phyloP scores from a whole-genome alignment of 2,797 vertebrate genomes.

The Simalia tracyae region DNA sequence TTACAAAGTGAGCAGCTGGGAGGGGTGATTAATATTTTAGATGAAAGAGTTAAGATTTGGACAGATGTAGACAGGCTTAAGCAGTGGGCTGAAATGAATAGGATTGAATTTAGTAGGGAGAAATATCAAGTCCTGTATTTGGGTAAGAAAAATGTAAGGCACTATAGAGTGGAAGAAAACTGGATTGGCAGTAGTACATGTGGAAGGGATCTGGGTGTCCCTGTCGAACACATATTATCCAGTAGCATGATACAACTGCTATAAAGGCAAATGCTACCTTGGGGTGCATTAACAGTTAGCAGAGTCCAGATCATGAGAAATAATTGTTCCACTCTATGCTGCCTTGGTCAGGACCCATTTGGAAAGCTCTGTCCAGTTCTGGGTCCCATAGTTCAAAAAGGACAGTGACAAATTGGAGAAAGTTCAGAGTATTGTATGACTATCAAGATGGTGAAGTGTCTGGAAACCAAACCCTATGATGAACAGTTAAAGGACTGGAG shows the following conservation, averaged over 20 bases:
- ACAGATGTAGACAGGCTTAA: not conserved
- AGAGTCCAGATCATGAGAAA: not conserved
- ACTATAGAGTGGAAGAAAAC: not conserved
- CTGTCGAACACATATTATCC: not conserved
- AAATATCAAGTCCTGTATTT: not conserved
- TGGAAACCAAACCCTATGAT: not conserved
- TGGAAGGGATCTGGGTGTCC: not conserved
- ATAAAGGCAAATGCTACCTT: not conserved
- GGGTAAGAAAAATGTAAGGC: not conserved
- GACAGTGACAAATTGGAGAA: not conserved
- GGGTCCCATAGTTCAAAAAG: not conserved
- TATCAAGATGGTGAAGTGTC: not conserved
- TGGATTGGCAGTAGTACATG: not conserved
- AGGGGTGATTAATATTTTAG: not conserved
- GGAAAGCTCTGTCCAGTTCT: not conserved
- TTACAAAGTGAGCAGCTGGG: not conserved
- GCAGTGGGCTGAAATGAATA: not conserved
- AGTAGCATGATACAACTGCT: not conserved
- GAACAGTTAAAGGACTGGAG: not conserved
- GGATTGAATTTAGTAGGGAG: not conserved
- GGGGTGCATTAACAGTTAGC: not conserved
- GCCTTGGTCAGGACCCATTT: not conserved
- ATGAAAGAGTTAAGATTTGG: not conserved
- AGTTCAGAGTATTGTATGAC: not conserved
- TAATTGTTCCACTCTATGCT: not conserved